Conservation (phyloP, 2,113 vertebrate genomes). For the Lynx canadensis region DNA sequence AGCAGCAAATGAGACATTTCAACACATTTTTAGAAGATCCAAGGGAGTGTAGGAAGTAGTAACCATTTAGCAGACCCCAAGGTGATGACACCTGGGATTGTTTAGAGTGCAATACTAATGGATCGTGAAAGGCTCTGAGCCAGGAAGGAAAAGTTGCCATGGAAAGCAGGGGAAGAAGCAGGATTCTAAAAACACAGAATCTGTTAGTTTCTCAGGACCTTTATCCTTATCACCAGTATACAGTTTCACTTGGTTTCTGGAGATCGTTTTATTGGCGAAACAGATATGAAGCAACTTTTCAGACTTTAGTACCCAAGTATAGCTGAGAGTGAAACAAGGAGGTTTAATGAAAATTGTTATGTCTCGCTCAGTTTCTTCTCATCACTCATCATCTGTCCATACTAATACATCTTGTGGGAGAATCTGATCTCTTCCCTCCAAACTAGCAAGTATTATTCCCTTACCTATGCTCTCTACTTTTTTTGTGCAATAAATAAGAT, state of each 20-base stretch:
- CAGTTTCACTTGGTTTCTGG: neutral
- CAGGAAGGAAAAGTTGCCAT: too few species aligned
- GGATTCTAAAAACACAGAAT: neutral
- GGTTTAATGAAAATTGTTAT: neutral
- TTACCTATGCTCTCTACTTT: neutral
- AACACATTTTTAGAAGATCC: neutral
- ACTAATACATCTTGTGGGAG: neutral
- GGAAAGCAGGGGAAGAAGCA: neutral
- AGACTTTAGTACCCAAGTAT: neutral
- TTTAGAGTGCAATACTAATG: neutral
- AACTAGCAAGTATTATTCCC: neutral
- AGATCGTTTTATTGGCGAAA: neutral
- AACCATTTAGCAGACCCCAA: neutral
- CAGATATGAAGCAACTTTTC: neutral
- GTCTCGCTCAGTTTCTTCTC: neutral
- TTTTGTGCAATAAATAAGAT: neutral
- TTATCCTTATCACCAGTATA: neutral
- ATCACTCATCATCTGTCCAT: neutral
- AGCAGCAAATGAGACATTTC: neutral
- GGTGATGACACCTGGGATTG: neutral
- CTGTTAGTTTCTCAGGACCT: fast-evolving
- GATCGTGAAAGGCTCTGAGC: neutral
- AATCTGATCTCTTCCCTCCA: neutral
- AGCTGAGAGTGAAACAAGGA: neutral
- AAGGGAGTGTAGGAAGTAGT: neutral